A percentile compares a stretch with the other conserved stretches of the same genome.
Conservation (phyloP, 2,888 invertebrate genomes). For the Ennomos quercinarius region DNA sequence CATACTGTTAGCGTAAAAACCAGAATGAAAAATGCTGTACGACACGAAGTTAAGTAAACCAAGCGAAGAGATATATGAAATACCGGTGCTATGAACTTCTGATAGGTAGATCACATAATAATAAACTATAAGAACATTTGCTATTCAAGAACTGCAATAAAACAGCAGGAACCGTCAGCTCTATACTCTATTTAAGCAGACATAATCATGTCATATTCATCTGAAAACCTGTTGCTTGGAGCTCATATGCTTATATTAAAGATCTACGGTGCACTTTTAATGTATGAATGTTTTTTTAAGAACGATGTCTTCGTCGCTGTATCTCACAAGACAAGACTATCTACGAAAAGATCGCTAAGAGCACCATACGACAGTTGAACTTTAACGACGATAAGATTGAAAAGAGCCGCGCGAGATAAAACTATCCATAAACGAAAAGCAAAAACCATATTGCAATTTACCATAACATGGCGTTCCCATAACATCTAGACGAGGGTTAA, state of each 20-base stretch:
- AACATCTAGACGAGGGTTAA: conserved; percentile 32
- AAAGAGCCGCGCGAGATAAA: conserved; percentile 34
- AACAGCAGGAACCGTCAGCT: neutral
- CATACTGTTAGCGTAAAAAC: no score
- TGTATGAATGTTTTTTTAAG: conserved; percentile 17
- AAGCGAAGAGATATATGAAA: no score
- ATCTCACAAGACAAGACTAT: conserved; percentile 18
- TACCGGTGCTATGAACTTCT: no score
- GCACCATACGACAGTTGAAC: conserved; percentile 12
- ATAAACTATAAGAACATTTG: neutral
- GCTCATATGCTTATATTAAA: neutral
- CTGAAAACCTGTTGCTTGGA: conserved; percentile 6
- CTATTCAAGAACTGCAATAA: conserved; percentile 4
- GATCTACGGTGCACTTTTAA: conserved; percentile 10
- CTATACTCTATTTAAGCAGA: neutral
- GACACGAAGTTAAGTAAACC: no score
- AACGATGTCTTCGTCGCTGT: conserved; percentile 2
- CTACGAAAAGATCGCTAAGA: conserved; percentile 18
- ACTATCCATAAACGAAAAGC: conserved; percentile 15
- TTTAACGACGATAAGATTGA: conserved; percentile 26
- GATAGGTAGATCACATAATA: neutral
- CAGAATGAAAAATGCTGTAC: no score
- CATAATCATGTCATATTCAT: conserved; percentile 2
- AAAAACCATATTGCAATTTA: conserved; percentile 27
- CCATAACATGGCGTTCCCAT: conserved; percentile 23